These are phyloP conservation scores for Clarias fuscus DNA, from an alignment of 2,797 vertebrate genomes.

Conservation along the genomic window DNA sequence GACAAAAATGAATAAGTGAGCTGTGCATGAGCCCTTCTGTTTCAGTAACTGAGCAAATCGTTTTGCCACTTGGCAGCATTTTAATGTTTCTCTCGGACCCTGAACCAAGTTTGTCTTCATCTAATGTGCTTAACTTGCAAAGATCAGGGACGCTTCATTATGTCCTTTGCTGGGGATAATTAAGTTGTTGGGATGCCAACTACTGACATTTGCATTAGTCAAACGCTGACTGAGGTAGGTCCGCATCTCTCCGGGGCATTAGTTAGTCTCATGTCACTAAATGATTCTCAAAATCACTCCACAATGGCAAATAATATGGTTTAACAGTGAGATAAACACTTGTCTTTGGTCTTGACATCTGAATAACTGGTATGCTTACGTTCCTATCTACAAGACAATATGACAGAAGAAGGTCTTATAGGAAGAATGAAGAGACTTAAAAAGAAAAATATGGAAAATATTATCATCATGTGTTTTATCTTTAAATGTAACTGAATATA, in stretches of 20 bases:
- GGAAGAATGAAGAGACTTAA: not conserved
- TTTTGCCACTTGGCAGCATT: constrained; percentile 64
- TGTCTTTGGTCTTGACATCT: not conserved
- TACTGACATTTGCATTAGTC: constrained; percentile 54
- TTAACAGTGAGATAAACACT: not conserved
- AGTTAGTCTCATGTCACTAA: constrained; percentile 2
- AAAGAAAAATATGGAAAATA: not conserved
- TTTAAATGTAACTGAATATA: not conserved
- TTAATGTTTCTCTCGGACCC: constrained; percentile 29
- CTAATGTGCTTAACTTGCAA: constrained; percentile 46
- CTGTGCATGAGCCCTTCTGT: constrained; percentile 61
- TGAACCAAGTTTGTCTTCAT: constrained; percentile 29
- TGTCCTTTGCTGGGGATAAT: constrained; percentile 62
- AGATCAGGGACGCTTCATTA: constrained; percentile 51
- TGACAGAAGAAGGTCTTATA: not conserved
- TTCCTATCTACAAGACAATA: not conserved
- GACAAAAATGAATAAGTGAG: constrained; percentile 58
- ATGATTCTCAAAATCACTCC: not conserved
- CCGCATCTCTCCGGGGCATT: not conserved
- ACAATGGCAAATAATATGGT: constrained; percentile 7
- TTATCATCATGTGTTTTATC: not conserved
- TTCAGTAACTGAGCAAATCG: constrained; percentile 66
- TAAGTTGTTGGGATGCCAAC: constrained; percentile 58
- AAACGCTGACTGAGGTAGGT: not conserved
- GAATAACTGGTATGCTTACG: not conserved